Percentiles rank a stretch among this genome's conserved stretches.
Evolutionary conservation across 2,113 vertebrate species (phyloP).

Genomic region (Rhagologus leucostigma): DNA sequence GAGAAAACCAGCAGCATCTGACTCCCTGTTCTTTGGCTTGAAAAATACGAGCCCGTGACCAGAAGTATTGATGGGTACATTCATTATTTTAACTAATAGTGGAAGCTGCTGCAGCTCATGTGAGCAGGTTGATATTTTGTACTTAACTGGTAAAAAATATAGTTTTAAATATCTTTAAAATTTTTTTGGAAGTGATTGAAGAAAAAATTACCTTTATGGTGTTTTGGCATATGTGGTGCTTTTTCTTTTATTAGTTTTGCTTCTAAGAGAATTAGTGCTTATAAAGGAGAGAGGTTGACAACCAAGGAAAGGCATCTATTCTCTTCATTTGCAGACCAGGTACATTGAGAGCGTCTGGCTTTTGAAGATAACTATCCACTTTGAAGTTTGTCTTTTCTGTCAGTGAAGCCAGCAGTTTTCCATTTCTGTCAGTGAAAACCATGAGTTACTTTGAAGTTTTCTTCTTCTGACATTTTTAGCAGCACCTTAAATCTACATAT

Average conservation of each 20-base stretch:
- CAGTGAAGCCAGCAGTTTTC: background rate
- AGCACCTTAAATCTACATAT: background rate
- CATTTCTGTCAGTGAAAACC: background rate
- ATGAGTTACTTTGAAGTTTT: slow-evolving; percentile 24
- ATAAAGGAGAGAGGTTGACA: background rate
- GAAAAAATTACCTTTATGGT: background rate
- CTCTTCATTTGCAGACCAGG: background rate
- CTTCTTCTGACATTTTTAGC: background rate
- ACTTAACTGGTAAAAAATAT: background rate
- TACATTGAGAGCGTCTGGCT: background rate
- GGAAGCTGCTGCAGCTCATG: background rate
- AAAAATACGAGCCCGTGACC: background rate
- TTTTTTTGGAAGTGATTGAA: background rate
- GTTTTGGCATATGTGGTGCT: background rate
- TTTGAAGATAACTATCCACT: slow-evolving; percentile 19
- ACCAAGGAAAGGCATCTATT: background rate
- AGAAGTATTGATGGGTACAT: background rate
- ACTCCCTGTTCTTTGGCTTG: background rate
- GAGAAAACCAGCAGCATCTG: background rate
- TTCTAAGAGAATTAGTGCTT: background rate
- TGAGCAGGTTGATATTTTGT: background rate
- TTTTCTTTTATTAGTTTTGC: background rate
- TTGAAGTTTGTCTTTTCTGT: slow-evolving; percentile 21
- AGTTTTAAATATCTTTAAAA: background rate
- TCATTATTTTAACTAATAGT: background rate